phyloP scores from a whole-genome alignment of 2,113 vertebrate genomes.

The Pimephales promelas region DNA sequence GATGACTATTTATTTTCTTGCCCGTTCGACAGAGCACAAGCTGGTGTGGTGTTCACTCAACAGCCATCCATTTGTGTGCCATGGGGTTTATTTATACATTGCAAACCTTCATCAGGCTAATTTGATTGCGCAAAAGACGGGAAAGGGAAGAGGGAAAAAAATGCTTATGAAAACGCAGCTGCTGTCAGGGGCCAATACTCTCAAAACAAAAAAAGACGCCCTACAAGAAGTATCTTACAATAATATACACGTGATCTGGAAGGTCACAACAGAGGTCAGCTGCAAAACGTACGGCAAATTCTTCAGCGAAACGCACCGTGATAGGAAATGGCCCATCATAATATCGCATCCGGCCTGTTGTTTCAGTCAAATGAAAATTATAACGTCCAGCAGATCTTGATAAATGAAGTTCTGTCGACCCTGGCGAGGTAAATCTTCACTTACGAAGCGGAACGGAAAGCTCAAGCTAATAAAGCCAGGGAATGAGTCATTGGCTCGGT shows the following conservation, averaged over 20 bases:
- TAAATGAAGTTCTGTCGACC: constrained; percentile 20
- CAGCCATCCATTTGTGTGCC: constrained; percentile 78
- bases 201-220: constrained; percentile 74
- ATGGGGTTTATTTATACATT: constrained; percentile 79
- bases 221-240: constrained; percentile 72
- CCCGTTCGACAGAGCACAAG: constrained; percentile 69
- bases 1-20: constrained; percentile 76
- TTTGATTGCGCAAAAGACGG: constrained; percentile 73
- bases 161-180: constrained; percentile 78
- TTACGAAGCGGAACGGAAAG: constrained; percentile 17
- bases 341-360: constrained; percentile 26
- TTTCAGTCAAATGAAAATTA: not conserved
- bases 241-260: constrained; percentile 73
- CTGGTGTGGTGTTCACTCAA: constrained; percentile 74
- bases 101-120: constrained; percentile 81
- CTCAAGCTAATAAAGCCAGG: constrained; percentile 7
- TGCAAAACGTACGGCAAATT: constrained; percentile 72
- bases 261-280: constrained; percentile 69
- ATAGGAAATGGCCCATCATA: constrained; percentile 54
- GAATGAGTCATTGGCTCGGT: constrained; percentile 26
- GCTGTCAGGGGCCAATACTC: constrained; percentile 70
- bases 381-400: not conserved
- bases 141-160: constrained; percentile 22
- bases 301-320: constrained; percentile 54
- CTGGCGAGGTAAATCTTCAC: constrained; percentile 16